Evolutionary conservation across 2,113 vertebrate genomes (phyloP).

Genomic region (Cricetomys ansorgei): DNA sequence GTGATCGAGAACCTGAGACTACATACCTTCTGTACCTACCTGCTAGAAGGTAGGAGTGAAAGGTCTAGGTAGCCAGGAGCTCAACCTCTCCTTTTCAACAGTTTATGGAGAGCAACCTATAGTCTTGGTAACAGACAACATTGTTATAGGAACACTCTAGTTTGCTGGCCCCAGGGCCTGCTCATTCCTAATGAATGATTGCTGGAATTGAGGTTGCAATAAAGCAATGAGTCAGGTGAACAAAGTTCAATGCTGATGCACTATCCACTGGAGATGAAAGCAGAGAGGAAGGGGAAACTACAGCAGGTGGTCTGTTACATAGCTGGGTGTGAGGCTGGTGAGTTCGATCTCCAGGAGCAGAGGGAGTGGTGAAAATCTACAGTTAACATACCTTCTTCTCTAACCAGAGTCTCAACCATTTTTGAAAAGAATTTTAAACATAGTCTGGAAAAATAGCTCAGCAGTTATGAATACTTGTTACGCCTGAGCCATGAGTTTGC

Average conservation of each 20-base stretch:
- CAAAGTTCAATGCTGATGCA: too few relatives aligned
- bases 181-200: not conserved
- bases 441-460: not conserved
- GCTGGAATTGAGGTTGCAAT: not conserved
- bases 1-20: too few relatives aligned
- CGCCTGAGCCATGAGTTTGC: not conserved
- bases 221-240: not conserved
- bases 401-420: not conserved
- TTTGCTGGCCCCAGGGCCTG: too few relatives aligned
- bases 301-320: not conserved
- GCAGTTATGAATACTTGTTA: not conserved
- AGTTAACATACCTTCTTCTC: not conserved
- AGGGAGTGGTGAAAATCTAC: not conserved
- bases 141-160: too few relatives aligned
- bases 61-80: not conserved
- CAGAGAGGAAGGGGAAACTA: not conserved
- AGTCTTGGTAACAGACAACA: too few relatives aligned
- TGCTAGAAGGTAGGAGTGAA: too few relatives aligned
- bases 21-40: too few relatives aligned
- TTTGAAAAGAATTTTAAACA: not conserved
- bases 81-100: not conserved
- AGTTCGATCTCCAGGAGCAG: not conserved
- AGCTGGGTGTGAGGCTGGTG: not conserved
- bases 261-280: not conserved
- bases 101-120: not conserved